Percentiles rank a stretch among this genome's conserved stretches.
These are phyloP conservation scores for Drosophila simulans DNA, from an alignment of 1,140 invertebrate species.

Conservation along the genomic window DNA sequence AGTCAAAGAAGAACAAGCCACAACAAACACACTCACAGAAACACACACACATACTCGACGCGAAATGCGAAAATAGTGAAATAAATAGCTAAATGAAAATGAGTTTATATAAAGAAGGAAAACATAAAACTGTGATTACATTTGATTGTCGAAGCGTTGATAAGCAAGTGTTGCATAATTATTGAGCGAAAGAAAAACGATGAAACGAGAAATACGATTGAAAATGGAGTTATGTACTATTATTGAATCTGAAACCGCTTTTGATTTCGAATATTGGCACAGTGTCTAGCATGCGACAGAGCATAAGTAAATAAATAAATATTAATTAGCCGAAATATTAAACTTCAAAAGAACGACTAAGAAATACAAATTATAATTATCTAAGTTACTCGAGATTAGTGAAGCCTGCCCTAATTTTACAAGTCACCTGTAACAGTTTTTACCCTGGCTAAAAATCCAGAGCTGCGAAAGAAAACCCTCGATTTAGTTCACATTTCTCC, in stretches of 20 bases:
- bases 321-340: conserved; percentile 82
- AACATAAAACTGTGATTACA: conserved; percentile 84
- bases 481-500: conserved; percentile 55
- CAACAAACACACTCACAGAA: conserved; percentile 36
- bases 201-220: conserved; percentile 34
- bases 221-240: conserved; percentile 42
- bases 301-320: conserved; percentile 77
- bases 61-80: conserved; percentile 69
- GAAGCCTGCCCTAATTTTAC: conserved; percentile 40
- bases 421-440: conserved; percentile 48
- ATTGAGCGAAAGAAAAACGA: conserved; percentile 43
- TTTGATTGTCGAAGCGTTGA: conserved; percentile 76
- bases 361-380: conserved; percentile 62
- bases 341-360: conserved; percentile 77
- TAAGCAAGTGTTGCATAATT: conserved; percentile 71
- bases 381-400: conserved; percentile 43
- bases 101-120: conserved; percentile 82
- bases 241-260: conserved; percentile 55
- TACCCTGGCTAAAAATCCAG: conserved; percentile 36
- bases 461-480: conserved; percentile 24
- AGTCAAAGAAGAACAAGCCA: conserved; percentile 32
- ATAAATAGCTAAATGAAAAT: conserved; percentile 83
- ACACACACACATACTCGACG: conserved; percentile 33
- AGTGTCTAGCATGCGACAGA: conserved; percentile 25
- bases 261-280: conserved; percentile 57